Conservation (phyloP, 2,797 vertebrate genomes). For the Loriculus beryllinus region DNA sequence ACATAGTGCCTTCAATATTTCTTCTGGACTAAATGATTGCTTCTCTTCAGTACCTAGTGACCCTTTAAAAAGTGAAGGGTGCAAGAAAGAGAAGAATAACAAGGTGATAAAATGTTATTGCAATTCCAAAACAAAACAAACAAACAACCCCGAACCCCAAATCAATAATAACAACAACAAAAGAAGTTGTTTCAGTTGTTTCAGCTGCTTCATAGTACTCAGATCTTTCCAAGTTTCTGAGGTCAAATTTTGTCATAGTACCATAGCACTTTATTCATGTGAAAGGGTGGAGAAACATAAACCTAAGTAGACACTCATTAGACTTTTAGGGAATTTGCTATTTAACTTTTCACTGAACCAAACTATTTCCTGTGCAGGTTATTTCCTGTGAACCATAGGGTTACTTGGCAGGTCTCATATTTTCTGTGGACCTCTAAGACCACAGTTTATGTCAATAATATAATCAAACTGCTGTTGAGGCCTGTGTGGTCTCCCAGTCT, state of each 20-base stretch:
- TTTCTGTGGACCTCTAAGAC: conserved; percentile 32
- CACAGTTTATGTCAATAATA: conserved; percentile 39
- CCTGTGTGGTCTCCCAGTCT: conserved; percentile 49
- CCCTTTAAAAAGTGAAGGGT: background rate
- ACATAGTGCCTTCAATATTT: background rate
- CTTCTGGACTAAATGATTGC: background rate
- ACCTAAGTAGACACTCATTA: background rate
- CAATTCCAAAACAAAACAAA: background rate
- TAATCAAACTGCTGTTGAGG: conserved; percentile 28
- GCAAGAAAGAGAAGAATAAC: background rate
- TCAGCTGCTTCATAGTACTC: background rate
- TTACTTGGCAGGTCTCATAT: conserved; percentile 7
- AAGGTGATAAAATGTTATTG: background rate
- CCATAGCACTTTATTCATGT: background rate
- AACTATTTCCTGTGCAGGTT: conserved; percentile 2
- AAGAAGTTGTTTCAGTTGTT: background rate
- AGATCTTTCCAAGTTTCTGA: background rate
- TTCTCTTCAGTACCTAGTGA: background rate
- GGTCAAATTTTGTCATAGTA: background rate
- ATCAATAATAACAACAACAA: background rate
- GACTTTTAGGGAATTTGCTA: background rate
- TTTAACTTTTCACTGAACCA: background rate
- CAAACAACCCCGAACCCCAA: background rate
- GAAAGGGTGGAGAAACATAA: background rate
- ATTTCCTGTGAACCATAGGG: background rate